Evolutionary conservation across 1,140 invertebrate species (phyloP).

Genomic region (Hermetia illucens): DNA sequence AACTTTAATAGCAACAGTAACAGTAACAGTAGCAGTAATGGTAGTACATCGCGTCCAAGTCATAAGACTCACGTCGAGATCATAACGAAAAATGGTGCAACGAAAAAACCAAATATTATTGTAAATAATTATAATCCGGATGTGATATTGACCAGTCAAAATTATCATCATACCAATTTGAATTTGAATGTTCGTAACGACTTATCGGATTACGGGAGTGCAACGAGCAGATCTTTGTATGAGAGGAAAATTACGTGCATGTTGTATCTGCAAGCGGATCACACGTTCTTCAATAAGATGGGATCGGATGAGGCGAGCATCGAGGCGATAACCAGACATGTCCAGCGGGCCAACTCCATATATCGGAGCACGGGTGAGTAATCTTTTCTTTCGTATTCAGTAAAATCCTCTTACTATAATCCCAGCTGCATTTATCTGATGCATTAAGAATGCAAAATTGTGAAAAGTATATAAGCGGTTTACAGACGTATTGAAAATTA

Average conservation of each 20-base stretch:
- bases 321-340: slow-evolving; percentile 86
- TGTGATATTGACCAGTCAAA: slow-evolving; percentile 20
- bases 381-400: too few species aligned
- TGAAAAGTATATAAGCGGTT: neutral
- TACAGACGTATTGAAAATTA: too few species aligned
- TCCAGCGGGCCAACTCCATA: slow-evolving; percentile 85
- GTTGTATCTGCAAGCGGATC: slow-evolving; percentile 88
- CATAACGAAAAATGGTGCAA: slow-evolving; percentile 41
- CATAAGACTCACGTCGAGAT: slow-evolving; percentile 46
- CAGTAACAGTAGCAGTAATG: neutral
- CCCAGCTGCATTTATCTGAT: too few species aligned
- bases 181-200: slow-evolving; percentile 2
- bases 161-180: slow-evolving; percentile 13
- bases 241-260: slow-evolving; percentile 66
- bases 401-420: too few species aligned
- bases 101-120: slow-evolving; percentile 32
- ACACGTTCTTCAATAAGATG: slow-evolving; percentile 85
- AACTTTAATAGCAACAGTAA: slow-evolving; percentile 28
- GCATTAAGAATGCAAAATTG: too few species aligned
- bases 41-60: slow-evolving; percentile 30
- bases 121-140: slow-evolving; percentile 31
- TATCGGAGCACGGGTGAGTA: slow-evolving; percentile 71
- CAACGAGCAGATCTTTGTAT: slow-evolving; percentile 28
- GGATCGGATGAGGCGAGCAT: slow-evolving; percentile 88
- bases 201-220: slow-evolving; percentile 16